Percentiles rank a stretch among this genome's conserved stretches.
These are phyloP conservation scores for Orussus abietinus DNA, from an alignment of 1,140 invertebrate genomes.

Conservation along the genomic window DNA sequence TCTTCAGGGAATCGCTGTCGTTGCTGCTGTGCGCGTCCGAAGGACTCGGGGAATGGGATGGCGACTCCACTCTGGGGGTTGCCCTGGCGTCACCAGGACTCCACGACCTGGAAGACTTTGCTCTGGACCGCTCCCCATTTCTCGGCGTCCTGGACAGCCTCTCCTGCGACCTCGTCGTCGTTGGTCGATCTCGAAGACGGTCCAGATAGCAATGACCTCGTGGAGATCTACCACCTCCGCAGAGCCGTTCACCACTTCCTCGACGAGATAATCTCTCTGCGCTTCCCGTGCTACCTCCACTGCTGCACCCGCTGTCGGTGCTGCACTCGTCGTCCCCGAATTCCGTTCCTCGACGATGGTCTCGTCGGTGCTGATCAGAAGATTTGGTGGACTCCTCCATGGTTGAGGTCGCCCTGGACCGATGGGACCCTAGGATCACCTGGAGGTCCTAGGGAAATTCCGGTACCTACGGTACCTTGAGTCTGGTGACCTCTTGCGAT, in stretches of 20 bases:
- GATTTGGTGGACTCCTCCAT: slow-evolving; percentile 38
- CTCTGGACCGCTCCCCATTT: slow-evolving; percentile 21
- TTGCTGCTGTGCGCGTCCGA: slow-evolving; percentile 42
- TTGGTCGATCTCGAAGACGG: slow-evolving; percentile 21
- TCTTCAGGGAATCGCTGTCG: slow-evolving; percentile 54
- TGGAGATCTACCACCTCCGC: slow-evolving; percentile 21
- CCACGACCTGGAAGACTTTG: slow-evolving; percentile 41
- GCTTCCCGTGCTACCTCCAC: slow-evolving; percentile 39
- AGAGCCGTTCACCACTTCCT: slow-evolving; percentile 33
- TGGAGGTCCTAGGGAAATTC: too few species aligned
- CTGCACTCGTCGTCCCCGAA: slow-evolving; percentile 42
- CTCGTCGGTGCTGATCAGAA: slow-evolving; percentile 20
- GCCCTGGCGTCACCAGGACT: slow-evolving; percentile 28
- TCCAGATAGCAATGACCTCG: slow-evolving; percentile 29
- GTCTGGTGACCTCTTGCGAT: too few species aligned
- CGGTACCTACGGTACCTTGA: too few species aligned
- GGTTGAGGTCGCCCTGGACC: neutral
- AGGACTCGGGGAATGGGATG: slow-evolving; percentile 36
- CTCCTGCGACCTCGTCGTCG: slow-evolving; percentile 30
- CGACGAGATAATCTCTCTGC: slow-evolving; percentile 34
- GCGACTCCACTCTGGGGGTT: slow-evolving; percentile 22
- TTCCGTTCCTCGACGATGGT: slow-evolving; percentile 23
- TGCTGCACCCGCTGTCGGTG: slow-evolving; percentile 47
- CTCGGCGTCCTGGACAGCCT: slow-evolving; percentile 23
- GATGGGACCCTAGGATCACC: slow-evolving; percentile 2